Percentiles rank a stretch among this genome's conserved stretches.
Evolutionary conservation across 2,888 invertebrate species (phyloP).

Genomic region (Phortica okadai): DNA sequence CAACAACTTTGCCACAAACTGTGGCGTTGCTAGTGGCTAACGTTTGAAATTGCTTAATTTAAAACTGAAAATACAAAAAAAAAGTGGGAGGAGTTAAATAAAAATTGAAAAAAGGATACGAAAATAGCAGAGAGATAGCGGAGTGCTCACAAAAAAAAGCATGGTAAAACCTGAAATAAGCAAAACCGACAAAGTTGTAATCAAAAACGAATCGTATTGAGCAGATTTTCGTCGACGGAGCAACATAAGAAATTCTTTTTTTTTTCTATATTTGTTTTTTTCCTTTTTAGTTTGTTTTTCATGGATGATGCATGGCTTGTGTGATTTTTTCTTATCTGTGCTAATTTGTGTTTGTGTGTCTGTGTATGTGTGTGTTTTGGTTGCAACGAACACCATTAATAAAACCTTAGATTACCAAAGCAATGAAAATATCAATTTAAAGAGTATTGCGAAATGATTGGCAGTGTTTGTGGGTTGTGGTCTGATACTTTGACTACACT

Average conservation of each 20-base stretch:
- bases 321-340: too few relatives aligned
- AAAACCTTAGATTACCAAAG: too few relatives aligned
- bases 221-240: constrained; percentile 40
- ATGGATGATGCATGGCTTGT: too few relatives aligned
- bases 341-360: too few relatives aligned
- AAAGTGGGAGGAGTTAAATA: background rate
- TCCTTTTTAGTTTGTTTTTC: background rate
- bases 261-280: background rate
- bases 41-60: constrained; percentile 62
- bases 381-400: too few relatives aligned
- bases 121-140: background rate
- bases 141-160: background rate
- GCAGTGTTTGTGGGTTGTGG: too few relatives aligned
- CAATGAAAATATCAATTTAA: too few relatives aligned
- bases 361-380: too few relatives aligned
- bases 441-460: too few relatives aligned
- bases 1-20: constrained; percentile 20
- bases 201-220: constrained; percentile 53
- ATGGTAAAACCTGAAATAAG: constrained; percentile 18
- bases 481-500: too few relatives aligned
- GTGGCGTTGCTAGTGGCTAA: constrained; percentile 15
- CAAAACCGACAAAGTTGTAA: constrained; percentile 49
- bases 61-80: constrained; percentile 52
- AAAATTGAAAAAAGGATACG: background rate
- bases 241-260: background rate